Base-by-base conservation (phyloP, 2,797 vertebrate species). In the Crenichthys baileyi region DNA sequence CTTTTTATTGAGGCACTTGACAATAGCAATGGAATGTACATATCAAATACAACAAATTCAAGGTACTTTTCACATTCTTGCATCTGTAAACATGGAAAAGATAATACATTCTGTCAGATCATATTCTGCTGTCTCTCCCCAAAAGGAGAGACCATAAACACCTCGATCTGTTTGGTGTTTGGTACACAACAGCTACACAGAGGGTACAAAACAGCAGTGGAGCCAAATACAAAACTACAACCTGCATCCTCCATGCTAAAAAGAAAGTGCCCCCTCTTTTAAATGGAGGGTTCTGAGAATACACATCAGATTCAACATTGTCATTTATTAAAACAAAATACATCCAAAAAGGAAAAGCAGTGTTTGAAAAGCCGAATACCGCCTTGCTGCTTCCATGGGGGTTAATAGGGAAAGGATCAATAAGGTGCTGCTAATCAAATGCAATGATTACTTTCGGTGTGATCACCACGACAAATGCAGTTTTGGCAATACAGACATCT, bases 1-100 rank as follows among this genome's bases (percentile, higher is more conserved):
- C 86, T 91, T 24, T 96, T 96, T 96, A 96, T 95, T 95, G 90
- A 96, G 96, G 95, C 96, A 96, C 96, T 96, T 96, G 90, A 94
- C 95, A 95, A 87, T 94, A 94, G 85, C 92, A 86, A 93, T 93
- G 89, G 80, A 92, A 92, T 92, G 89, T 94, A 89, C 90, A 92
- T 90, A 91, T 92, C 82, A 83, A 90, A 92, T 72, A 94, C 87
- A 89, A 89, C 85, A 90, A 80, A 67, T 79, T 78, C 18, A 83
- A 87, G 75, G 71, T 83, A 39, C 83, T 83, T 83, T 89, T 93
- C 87, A 92, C 93, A 94, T 95, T 95, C 90, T 92, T 91, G 86
- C 87, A 88, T 93, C 78, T 93, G 94, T 95, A 94, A 95, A 95
- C 93, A 89, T 91, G 74, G 58, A 89, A 61, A 88, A 85, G 85